phyloP scores from a whole-genome alignment of 1,140 invertebrate species.

The Lordiphosa clarofinis region DNA sequence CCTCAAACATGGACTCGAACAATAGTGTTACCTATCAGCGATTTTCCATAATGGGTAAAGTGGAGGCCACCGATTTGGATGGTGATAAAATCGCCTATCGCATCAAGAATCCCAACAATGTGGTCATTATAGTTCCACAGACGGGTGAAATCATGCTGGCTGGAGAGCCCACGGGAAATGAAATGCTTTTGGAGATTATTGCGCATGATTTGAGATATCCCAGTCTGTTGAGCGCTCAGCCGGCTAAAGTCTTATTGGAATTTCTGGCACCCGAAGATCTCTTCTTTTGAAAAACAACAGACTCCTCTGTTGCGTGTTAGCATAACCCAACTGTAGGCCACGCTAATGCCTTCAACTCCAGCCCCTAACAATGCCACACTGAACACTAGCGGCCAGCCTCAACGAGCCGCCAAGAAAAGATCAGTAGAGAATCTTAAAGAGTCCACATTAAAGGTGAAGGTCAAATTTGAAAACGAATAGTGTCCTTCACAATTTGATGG shows the following conservation, averaged over 20 bases:
- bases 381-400: slow-evolving; percentile 44
- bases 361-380: slow-evolving; percentile 45
- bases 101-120: slow-evolving; percentile 87
- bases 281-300: too few species aligned
- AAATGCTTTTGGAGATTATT: slow-evolving; percentile 86
- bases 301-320: too few species aligned
- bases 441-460: too few species aligned
- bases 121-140: slow-evolving; percentile 93
- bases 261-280: slow-evolving; percentile 82
- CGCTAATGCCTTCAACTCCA: slow-evolving; percentile 59
- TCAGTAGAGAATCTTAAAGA: slow-evolving; percentile 50
- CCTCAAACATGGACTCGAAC: slow-evolving; percentile 80
- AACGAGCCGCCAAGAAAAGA: slow-evolving; percentile 63
- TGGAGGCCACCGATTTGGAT: slow-evolving; percentile 91
- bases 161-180: slow-evolving; percentile 86
- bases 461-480: too few species aligned
- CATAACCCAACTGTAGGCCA: too few species aligned
- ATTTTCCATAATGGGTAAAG: slow-evolving; percentile 89
- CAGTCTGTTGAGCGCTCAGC: slow-evolving; percentile 84
- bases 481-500: too few species aligned
- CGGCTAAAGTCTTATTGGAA: slow-evolving; percentile 88
- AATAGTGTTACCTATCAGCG: slow-evolving; percentile 84
- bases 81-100: slow-evolving; percentile 92
- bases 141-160: slow-evolving; percentile 92
- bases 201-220: slow-evolving; percentile 90